Evolutionary conservation across 2,113 vertebrate genomes (phyloP).

Genomic region (Heterotilapia buettikoferi): DNA sequence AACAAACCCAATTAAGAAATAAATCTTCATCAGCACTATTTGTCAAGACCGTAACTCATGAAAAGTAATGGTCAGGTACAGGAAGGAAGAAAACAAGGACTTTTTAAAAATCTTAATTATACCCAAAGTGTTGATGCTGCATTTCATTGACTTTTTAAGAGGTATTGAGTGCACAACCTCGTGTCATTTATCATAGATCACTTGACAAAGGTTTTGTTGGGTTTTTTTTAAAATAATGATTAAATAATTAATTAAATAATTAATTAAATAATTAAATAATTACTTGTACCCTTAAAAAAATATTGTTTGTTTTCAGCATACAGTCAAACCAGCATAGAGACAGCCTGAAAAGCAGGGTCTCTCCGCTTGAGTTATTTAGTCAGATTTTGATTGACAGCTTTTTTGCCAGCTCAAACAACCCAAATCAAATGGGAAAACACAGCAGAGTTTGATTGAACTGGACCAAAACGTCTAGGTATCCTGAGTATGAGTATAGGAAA

Average conservation of each 20-base stretch:
- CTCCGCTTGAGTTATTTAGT: not conserved
- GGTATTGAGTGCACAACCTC: not conserved
- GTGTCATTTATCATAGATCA: not conserved
- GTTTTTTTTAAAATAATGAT: rapidly evolving
- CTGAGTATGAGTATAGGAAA: not conserved
- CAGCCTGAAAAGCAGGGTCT: not conserved
- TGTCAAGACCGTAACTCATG: not conserved
- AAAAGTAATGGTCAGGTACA: not conserved
- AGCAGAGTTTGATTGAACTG: not conserved
- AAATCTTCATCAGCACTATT: not conserved
- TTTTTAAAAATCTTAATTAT: not conserved
- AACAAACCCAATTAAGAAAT: not conserved
- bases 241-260: no score
- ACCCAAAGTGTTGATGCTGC: not conserved
- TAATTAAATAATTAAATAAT: no score
- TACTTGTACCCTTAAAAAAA: not conserved
- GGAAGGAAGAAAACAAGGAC: not conserved
- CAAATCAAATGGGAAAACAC: not conserved
- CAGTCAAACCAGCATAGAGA: not conserved
- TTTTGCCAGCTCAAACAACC: not conserved
- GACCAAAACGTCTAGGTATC: not conserved
- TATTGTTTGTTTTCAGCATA: not conserved
- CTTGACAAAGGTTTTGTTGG: not conserved
- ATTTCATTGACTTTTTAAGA: not conserved
- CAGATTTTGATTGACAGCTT: not conserved